Conservation (phyloP, 2,113 vertebrate genomes). For the cat (Felis catus) region F.catus_Fca126_mat1.0 CM031417.1:106740001-106740500, state of each 20-base stretch:
- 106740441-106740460: slow-evolving; percentile 8
- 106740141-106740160: neutral
- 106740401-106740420: neutral
- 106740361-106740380: neutral
- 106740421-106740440: slow-evolving; percentile 26
- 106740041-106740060: neutral
- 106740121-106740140: slow-evolving; percentile 27
- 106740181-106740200: slow-evolving; percentile 32
- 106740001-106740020: neutral
- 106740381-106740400: neutral
- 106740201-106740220: neutral
- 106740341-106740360: neutral
- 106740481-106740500: too few relatives aligned
- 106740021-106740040: neutral
- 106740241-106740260: neutral
- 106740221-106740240: neutral
- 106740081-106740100: neutral
- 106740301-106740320: neutral
- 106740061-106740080: neutral
- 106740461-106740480: neutral
- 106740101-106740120: neutral
- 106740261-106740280: neutral
- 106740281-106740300: neutral
- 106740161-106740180: neutral
- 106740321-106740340: neutral